These are phyloP conservation scores for Baronia brevicornis DNA, from an alignment of 2,888 invertebrate species.

Conservation along the genomic window DNA sequence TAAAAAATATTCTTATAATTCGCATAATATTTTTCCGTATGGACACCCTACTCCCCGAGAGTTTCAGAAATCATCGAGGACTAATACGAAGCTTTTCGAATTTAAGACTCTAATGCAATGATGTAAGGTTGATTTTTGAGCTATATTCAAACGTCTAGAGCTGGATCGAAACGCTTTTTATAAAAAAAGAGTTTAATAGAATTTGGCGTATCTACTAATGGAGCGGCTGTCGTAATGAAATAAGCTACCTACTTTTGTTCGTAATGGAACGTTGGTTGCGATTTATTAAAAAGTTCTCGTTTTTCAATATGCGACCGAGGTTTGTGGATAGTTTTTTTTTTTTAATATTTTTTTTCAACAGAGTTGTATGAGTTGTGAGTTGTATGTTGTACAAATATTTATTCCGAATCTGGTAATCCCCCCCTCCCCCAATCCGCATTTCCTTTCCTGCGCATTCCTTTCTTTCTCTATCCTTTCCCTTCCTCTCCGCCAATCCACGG, in stretches of 20 bases:
- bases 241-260: conserved; percentile 60
- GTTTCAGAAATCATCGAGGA: conserved; percentile 20
- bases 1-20: too few relatives aligned
- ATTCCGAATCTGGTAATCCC: too few relatives aligned
- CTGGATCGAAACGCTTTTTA: conserved; percentile 39
- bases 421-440: too few relatives aligned
- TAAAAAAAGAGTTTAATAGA: conserved; percentile 60
- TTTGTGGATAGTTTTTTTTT: too few relatives aligned
- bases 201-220: conserved; percentile 71
- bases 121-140: conserved; percentile 13
- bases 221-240: conserved; percentile 65
- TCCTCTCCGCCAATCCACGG: too few relatives aligned
- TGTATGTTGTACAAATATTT: too few relatives aligned
- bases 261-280: conserved; percentile 49
- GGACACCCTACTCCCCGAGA: conserved; percentile 10
- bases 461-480: too few relatives aligned
- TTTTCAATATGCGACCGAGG: conserved; percentile 66
- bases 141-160: conserved; percentile 6
- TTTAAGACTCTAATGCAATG: conserved; percentile 14
- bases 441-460: too few relatives aligned
- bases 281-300: conserved; percentile 57
- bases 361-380: too few relatives aligned
- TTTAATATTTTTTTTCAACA: too few relatives aligned
- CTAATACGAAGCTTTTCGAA: conserved; percentile 13
- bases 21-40: too few relatives aligned